Base-by-base conservation (phyloP, 2,113 vertebrate genomes). In the Myxocyprinus asiaticus region DNA sequence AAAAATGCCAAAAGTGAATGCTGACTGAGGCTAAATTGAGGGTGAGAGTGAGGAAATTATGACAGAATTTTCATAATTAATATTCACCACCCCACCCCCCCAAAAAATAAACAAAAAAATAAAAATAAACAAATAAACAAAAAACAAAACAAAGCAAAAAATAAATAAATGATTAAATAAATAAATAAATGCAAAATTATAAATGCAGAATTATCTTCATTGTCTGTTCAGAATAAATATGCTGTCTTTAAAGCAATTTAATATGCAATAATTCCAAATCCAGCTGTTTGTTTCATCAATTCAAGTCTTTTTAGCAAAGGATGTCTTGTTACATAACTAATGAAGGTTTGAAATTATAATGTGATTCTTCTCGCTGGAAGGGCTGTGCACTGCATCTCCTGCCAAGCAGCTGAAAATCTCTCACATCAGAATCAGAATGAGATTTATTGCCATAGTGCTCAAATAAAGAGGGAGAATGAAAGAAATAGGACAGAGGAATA, bases 261-360 rank as follows among this genome's bases (percentile, higher is more conserved):
- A 77, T 56, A 33, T 15, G 75, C 51, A 67, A 3, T 33, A 33
- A 33, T 33, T 33, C 22, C 22, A 33, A 33, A 33, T 33, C 22
- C 22, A 33, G 22, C 22, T 33, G 22, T 33, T 33, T 33, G 22
- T 33, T 33, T 3, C 22, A 33, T 77, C 42, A 67, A 12, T 44
- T 8, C 75, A 22, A 17, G 51, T 22, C n/a, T 48, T 45, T 75
- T 59, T 67, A 75, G 51, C n/a, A 43, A 63, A 53, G 53, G 10
- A 14, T 50, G 64, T 65, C 55, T n/a, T 58, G 43, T 80, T 80
- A 61, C 45, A n/a, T 51, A 67, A 80, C 51, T 33, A 67, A 9
- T 43, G 66, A 22, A 15, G 44, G 51, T 73, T 80, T 74, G 65
- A 75, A 61, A 75, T 61, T 12, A 43, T 74, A 67, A 80, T 80